phyloP scores from a whole-genome alignment of 2,113 vertebrate species.

The Brachyhypopomus gauderio region DNA sequence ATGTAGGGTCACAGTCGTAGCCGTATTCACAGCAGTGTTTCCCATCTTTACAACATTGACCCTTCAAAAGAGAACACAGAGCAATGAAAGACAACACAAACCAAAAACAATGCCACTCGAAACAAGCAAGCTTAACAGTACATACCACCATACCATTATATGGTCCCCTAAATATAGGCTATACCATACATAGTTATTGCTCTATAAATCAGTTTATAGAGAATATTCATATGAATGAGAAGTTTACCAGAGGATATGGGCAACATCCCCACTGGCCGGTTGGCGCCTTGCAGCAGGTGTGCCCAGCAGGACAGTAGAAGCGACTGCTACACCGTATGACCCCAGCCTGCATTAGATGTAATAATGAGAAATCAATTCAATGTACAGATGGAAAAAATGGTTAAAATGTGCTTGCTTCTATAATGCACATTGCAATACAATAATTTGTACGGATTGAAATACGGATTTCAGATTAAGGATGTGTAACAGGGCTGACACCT shows the following conservation, averaged over 20 bases:
- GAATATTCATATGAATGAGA: not conserved
- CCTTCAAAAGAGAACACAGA: constrained; percentile 62
- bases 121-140: not conserved
- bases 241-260: constrained; percentile 66
- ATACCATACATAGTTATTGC: too few relatives aligned
- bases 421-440: too few relatives aligned
- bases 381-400: not conserved
- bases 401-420: too few relatives aligned
- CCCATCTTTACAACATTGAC: constrained; percentile 69
- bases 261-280: constrained; percentile 71
- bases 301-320: constrained; percentile 60
- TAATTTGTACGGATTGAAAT: too few relatives aligned
- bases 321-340: constrained; percentile 64
- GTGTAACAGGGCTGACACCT: too few relatives aligned
- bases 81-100: not conserved
- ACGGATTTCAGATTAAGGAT: too few relatives aligned
- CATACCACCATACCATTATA: too few relatives aligned
- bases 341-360: not conserved
- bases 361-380: not conserved
- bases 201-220: too few relatives aligned
- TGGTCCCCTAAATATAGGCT: not conserved
- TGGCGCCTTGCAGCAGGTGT: constrained; percentile 65
- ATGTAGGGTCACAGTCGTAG: constrained; percentile 57
- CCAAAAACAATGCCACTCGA: not conserved
- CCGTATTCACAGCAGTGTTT: constrained; percentile 69